Evolutionary conservation across 2,797 vertebrate species (phyloP), one percentile per base, ranked within the genome.

Genomic region (Otolemur crassicaudatus): DNA sequence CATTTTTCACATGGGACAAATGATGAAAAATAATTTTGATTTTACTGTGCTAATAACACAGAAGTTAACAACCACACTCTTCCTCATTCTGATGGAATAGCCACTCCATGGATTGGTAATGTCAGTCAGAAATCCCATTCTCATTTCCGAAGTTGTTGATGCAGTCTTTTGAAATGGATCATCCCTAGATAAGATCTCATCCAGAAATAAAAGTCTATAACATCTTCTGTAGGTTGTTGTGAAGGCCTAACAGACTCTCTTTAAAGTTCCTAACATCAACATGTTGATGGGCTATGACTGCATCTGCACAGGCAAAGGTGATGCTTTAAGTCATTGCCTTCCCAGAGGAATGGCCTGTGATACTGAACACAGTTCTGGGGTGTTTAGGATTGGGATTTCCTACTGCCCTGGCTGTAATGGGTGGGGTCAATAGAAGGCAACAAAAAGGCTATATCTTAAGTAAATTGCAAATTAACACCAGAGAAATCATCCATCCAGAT

Each of bases 1-100:
- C 43, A 92, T 94, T 73, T 97, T 98, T 95, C 85, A 86, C 27
- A 95, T 90, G 84, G 82, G 92, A 94, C 75, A 96, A 87, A 93
- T 56, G 88, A 93, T 96, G 63, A 93, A 96, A 97, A 95, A 96
- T 84, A 25, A 61, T 92, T 86, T 90, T 94, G 90, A 94, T 97
- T 97, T 94, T 93, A 53, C 87, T 94, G 56, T 96, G 67, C 84
- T 94, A 96, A 91, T 70, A 73, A 37, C 60, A 87, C 10, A 22
- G 65, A 56, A 86, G 56, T 95, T 97, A 91, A 88, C 56, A 92
- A 73, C 46, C 69, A 85, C 73, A 94, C 22, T 88, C 16, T 19
- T 65, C n/a, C 65, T 94, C 67, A 72, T 96, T 76, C 23, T 76
- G 86, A 91, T 53, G 14, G 60, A 65, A 11, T 83, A 46, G 81